Evolutionary conservation across 2,888 invertebrate species (phyloP), one percentile per base, ranked within the genome.

Genomic region (Chalcis sispes): DNA sequence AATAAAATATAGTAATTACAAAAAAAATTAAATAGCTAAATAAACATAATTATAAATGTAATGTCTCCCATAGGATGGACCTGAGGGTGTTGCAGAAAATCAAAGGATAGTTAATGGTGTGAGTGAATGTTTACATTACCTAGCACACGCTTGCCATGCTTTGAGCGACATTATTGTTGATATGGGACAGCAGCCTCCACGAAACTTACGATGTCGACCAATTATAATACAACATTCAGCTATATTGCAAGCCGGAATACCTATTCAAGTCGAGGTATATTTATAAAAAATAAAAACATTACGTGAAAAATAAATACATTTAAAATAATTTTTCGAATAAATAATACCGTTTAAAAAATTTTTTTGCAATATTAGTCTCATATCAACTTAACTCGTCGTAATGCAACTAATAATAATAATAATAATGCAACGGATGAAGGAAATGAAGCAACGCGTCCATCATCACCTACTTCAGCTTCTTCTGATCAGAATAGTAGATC

Each of bases 121-220:
- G 0, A 93, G 95, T 0, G 95, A 95, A 86, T 91, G 94, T 27
- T 90, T 97, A 84, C 98, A 98, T 87, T 94, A 93, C 80, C 90
- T 98, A 82, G 93, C 96, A 1, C 98, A 98, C 85, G 95, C 95
- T 1, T 95, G 95, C 88, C 98, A 98, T 86, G 94, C 95, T 0
- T 90, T 96, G 59, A 97, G 97, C 83, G 98, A 98, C 86, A 91
- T 98, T 61, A 94, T 93, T 87, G 91, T 95, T 59, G 92, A 95
- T 83, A 91, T 94, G 78, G 90, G 91, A 36, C 91, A 92, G 80
- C 90, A 91, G 4, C 92, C 94, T 4, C 95, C 95, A 0, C 90
- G 96, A 75, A 91, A 92, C 76, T 90, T 96, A 52, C 90, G 93
- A 65, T 94, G 94, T 82, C 91, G 93, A 46, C 94, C 94, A n/a